Conservation (phyloP, 1,140 invertebrate genomes). For the Plodia interpunctella region DNA sequence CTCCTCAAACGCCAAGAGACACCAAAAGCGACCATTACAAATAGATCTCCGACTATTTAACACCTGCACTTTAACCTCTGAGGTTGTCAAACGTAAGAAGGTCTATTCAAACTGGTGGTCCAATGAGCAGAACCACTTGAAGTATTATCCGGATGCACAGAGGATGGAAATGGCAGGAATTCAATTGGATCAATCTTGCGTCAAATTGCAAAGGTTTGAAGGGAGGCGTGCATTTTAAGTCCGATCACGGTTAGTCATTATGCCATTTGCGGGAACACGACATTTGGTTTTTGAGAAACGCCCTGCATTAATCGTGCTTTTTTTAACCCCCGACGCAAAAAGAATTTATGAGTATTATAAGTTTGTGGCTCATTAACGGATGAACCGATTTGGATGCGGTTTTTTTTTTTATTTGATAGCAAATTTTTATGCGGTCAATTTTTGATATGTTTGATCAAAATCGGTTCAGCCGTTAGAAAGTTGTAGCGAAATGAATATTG, state of each 20-base stretch:
- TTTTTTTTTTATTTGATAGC: too few species aligned
- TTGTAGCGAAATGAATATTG: too few species aligned
- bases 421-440: too few species aligned
- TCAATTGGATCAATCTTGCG: slow-evolving; percentile 67
- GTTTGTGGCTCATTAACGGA: too few species aligned
- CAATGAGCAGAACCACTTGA: slow-evolving; percentile 42
- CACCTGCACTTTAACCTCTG: slow-evolving; percentile 26
- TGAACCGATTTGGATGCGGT: too few species aligned
- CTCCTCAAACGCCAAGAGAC: slow-evolving; percentile 65
- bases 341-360: too few species aligned
- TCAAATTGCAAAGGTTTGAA: slow-evolving; percentile 53
- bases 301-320: not conserved
- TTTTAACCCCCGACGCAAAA: not conserved
- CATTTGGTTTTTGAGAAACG: slow-evolving; percentile 21
- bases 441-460: too few species aligned
- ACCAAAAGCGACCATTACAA: slow-evolving; percentile 50
- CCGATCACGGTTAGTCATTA: slow-evolving; percentile 27
- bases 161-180: slow-evolving; percentile 48
- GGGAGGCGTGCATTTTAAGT: slow-evolving; percentile 30
- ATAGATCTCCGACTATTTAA: slow-evolving; percentile 30
- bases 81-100: slow-evolving; percentile 27
- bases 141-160: slow-evolving; percentile 64
- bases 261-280: slow-evolving; percentile 7
- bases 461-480: too few species aligned
- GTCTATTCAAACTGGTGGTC: slow-evolving; percentile 42